phyloP scores from a whole-genome alignment of 1,140 invertebrate species.

The Musca vetustissima region DNA sequence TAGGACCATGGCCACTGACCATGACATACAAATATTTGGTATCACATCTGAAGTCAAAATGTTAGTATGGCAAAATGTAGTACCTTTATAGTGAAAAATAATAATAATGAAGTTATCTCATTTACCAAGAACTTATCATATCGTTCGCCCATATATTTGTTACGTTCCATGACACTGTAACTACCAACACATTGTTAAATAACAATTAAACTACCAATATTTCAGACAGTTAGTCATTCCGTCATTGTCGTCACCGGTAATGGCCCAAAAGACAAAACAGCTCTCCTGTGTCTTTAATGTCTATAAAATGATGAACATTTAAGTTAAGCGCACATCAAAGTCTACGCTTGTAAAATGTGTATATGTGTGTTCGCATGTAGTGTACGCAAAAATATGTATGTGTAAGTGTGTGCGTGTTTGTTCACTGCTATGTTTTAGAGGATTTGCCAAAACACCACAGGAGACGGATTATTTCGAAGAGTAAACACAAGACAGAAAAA shows the following conservation, averaged over 20 bases:
- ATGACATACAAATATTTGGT: no score
- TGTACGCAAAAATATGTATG: no score
- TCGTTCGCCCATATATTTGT: no score
- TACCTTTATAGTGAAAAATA: no score
- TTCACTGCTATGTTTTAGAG: not conserved
- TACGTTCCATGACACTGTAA: no score
- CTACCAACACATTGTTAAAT: no score
- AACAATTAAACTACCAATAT: not conserved
- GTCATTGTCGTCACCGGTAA: not conserved
- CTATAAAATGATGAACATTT: constrained; percentile 20
- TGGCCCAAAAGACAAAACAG: not conserved
- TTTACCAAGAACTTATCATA: no score
- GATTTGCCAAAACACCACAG: constrained; percentile 22
- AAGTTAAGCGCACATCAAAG: constrained; percentile 4
- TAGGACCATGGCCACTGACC: no score
- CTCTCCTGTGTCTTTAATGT: constrained; percentile 2
- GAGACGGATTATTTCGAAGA: constrained; percentile 13
- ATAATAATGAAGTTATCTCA: no score
- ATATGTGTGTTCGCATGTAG: not conserved
- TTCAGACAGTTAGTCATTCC: not conserved
- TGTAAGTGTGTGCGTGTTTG: not conserved
- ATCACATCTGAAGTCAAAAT: no score
- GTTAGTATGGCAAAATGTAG: no score
- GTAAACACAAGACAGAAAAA: not conserved
- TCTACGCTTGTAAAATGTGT: not conserved